Evolutionary conservation across 2,888 invertebrate genomes (phyloP).

Genomic region (Mesodorylaimus sp.): DNA sequence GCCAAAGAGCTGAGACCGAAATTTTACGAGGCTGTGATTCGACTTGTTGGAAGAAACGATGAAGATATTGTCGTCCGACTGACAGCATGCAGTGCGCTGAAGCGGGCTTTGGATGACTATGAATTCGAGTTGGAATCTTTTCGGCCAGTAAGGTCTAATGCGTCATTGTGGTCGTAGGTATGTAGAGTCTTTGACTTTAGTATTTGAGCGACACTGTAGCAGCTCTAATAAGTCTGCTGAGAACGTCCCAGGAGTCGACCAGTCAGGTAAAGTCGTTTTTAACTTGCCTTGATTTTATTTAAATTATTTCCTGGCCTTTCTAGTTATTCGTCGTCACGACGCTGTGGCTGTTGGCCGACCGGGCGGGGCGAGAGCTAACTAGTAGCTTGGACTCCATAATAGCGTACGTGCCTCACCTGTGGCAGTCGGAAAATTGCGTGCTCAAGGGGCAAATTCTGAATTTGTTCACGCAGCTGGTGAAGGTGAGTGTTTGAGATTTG

Average conservation of each 20-base stretch:
- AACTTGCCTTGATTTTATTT: background rate
- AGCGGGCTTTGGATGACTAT: conserved; percentile 64
- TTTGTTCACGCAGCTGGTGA: too few species aligned
- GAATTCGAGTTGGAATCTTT: conserved; percentile 73
- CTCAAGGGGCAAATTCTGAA: too few species aligned
- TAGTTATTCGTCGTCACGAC: background rate
- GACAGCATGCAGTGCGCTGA: conserved; percentile 63
- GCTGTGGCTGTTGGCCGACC: background rate
- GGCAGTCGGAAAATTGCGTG: too few species aligned
- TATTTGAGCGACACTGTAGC: background rate
- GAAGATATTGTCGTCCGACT: conserved; percentile 76
- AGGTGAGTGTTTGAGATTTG: too few species aligned
- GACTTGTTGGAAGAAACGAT: conserved; percentile 48
- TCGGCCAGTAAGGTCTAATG: conserved; percentile 43
- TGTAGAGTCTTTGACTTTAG: background rate
- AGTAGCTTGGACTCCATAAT: too few species aligned
- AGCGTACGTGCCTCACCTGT: too few species aligned
- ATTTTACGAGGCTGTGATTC: conserved; percentile 49
- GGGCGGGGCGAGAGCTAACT: too few species aligned
- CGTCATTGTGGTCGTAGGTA: too few species aligned
- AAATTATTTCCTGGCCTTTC: background rate
- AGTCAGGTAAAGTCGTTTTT: background rate
- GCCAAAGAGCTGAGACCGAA: conserved; percentile 56
- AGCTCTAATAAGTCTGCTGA: background rate
- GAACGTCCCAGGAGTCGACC: background rate